phyloP scores from a whole-genome alignment of 2,113 vertebrate genomes.

The Hippopotamus amphibius region DNA sequence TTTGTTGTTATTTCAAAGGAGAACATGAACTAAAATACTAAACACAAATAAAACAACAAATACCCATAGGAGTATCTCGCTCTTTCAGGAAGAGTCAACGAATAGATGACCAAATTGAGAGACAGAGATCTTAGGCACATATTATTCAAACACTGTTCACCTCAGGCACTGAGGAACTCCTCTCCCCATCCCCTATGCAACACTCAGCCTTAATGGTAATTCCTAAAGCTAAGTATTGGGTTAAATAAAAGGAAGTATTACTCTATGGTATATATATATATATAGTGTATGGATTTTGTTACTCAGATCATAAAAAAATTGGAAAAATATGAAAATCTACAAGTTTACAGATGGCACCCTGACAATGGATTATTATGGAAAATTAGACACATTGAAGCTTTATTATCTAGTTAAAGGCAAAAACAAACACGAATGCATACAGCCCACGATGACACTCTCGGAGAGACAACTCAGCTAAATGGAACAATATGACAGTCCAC shows the following conservation, averaged over 20 bases:
- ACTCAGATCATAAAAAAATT: neutral
- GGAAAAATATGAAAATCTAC: neutral
- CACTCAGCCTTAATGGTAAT: neutral
- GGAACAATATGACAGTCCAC: neutral
- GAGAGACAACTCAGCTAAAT: conserved; percentile 33
- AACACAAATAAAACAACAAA: neutral
- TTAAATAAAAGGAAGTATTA: conserved; percentile 31
- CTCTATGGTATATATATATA: neutral
- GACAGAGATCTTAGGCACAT: neutral
- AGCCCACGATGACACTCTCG: neutral
- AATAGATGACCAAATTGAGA: neutral
- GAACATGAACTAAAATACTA: neutral
- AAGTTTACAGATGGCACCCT: conserved; percentile 9
- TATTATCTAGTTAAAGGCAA: conserved; percentile 51
- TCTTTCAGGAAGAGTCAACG: neutral
- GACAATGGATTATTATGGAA: neutral
- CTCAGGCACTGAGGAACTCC: neutral
- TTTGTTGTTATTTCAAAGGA: neutral
- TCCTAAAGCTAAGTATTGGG: neutral
- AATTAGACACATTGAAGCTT: conserved; percentile 45
- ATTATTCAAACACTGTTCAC: neutral
- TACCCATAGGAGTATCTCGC: too few relatives aligned
- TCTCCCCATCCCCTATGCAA: rapidly evolving
- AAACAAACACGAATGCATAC: neutral
- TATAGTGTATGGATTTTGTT: neutral